Evolutionary conservation across 2,113 vertebrate species (phyloP), one percentile per base, ranked within the genome.

Genomic region (Cisticola juncidis): DNA sequence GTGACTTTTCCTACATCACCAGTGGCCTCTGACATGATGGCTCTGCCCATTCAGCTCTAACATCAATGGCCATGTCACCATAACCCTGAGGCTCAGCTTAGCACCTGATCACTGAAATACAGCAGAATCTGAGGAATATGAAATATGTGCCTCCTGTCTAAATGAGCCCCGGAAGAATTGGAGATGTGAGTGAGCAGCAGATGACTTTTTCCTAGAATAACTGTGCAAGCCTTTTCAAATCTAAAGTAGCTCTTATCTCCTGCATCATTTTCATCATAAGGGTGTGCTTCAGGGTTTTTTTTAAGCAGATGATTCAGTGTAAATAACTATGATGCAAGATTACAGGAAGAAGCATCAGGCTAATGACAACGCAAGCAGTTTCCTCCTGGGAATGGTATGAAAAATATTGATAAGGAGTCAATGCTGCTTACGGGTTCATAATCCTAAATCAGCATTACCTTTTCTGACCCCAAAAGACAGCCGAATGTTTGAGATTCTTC

Each of bases 261-360:
- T 70, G 68, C 33, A 77, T 60, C 23, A 9, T 57, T 66, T 72
- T 86, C 44, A 79, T 91, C 62, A 83, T 20, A 29, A 83, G 91
- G 54, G 78, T 70, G 36, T 90, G 69, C 56, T 78, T n/a, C 23
- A 69, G 22, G 4, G 7, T 0, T 35, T 66, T 71, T 83, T 88
- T 90, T 53, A 96, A 85, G 72, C 21, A 74, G 71, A 82, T 94
- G 88, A 92, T 62, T 96, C 93, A 95, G 71, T 36, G 31, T 94
- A 81, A 91, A 91, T 91, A 95, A 83, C 28, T 62, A 88, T 74
- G 90, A 90, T 29, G 53, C 20, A 86, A 78, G 51, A 89, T n/a
- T 71, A 78, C 89, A 95, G 88, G 94, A 96, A 87, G 77, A 89
- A 73, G 62, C 62, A 89, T 89, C 70, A 92, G 42, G 36, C 60